Conservation (phyloP, 2,888 invertebrate genomes). For the Erannis defoliaria region DNA sequence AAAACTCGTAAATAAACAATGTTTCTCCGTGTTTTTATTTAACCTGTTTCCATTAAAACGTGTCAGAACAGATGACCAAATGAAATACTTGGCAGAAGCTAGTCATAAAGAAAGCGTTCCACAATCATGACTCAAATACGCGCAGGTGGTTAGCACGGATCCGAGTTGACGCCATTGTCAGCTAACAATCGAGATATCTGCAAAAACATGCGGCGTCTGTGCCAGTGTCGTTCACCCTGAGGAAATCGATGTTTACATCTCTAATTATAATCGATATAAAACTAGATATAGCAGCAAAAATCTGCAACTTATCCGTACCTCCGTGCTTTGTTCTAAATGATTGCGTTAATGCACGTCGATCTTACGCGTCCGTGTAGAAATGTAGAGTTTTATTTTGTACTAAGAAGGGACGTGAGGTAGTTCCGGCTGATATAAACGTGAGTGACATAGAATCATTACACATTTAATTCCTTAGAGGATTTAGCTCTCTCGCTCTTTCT, state of each 20-base stretch:
- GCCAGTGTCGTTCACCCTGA: conserved; percentile 68
- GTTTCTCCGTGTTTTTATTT: neutral
- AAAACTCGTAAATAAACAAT: neutral
- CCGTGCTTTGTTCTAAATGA: conserved; percentile 44
- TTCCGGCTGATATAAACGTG: no score
- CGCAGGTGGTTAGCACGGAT: conserved; percentile 47
- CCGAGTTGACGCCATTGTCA: conserved; percentile 59
- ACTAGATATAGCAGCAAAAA: conserved; percentile 50
- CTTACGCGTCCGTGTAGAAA: conserved; percentile 8
- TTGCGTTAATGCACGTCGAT: conserved; percentile 13
- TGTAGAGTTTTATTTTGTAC: neutral
- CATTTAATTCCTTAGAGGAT: no score
- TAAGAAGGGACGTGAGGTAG: no score
- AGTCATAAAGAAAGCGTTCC: conserved; percentile 32
- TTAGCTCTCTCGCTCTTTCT: no score
- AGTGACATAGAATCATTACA: no score
- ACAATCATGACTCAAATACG: conserved; percentile 33
- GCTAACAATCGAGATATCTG: conserved; percentile 61
- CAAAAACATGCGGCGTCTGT: conserved; percentile 57
- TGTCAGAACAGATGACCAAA: conserved; percentile 19
- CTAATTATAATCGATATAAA: conserved; percentile 55
- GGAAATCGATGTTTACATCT: conserved; percentile 66
- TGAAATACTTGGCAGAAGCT: conserved; percentile 20
- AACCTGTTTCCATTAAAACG: conserved; percentile 5
- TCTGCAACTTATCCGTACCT: conserved; percentile 44